Base-by-base conservation (phyloP, 2,113 vertebrate genomes). In the Neotragus moschatus region DNA sequence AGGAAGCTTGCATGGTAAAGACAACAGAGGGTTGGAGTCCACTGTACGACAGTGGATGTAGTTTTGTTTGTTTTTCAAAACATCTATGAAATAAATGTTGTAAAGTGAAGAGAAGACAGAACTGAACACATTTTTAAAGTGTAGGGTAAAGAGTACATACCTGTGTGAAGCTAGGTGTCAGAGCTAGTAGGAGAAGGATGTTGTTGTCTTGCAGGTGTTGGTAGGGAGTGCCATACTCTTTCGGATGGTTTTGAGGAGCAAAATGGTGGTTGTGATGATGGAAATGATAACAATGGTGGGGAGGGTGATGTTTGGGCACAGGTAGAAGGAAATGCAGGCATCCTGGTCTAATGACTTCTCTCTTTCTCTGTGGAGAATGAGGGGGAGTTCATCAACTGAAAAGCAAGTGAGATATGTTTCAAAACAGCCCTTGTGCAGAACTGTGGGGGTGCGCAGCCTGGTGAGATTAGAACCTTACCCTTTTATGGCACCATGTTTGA, bases 391-490 rank as follows among this genome's bases (percentile, higher is more conserved):
- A 19, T 47, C 56, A 47, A 55, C 13, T 36, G 30, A 85, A 63
- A 73, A 60, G n/a, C n/a, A 4, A 56, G 66, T 39, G 66, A 73
- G 10, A 2, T 84, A 36, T 43, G 15, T 58, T 84, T 95, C 58
- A 85, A 58, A 56, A 53, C 19, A 92, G 26, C 7, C 63, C 28
- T 23, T 45, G 36, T 51, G 45, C 13, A 73, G 66, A 90, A 86
- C 1, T 30, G 26, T 73, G 12, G 16, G 16, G 0, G 7, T 1
- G 5, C 0, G 0, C 2, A 47, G 47, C 61, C 43, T 53, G 28
- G 19, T 82, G 47, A 55, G 23, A 23, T 45, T 45, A 84, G 82
- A 70, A n/a, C 14, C 11, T 86, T 53, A 26, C 30, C 13, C 21
- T 56, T 75, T 39, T 4, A 39, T 23, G 85, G 7, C 15, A 84